Evolutionary conservation across 2,113 vertebrate genomes (phyloP).

Genomic region (Nothobranchius furzeri): DNA sequence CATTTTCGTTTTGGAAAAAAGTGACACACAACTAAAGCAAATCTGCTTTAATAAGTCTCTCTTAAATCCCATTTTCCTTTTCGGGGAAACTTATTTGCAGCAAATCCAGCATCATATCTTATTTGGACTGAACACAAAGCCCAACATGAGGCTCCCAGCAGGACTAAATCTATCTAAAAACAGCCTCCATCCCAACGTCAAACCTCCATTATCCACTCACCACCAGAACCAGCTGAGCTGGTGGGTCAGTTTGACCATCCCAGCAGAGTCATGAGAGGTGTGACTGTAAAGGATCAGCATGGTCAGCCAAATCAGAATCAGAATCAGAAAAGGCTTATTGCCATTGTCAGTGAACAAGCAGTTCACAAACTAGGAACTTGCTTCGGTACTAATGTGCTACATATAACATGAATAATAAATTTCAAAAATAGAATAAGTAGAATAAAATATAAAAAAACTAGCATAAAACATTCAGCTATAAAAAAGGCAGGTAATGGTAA

Average conservation of each 20-base stretch:
- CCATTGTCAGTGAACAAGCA: no score
- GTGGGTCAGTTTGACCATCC: constrained; percentile 29
- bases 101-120: background rate
- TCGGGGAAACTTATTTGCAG: background rate
- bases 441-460: no score
- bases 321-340: no score
- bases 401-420: no score
- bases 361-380: no score
- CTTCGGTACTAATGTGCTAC: no score
- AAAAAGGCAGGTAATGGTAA: no score
- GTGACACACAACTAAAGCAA: constrained; percentile 14
- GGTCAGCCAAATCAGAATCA: constrained; percentile 10
- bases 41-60: constrained; percentile 15
- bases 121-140: constrained; percentile 13
- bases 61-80: constrained; percentile 12
- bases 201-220: constrained; percentile 4
- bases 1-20: constrained; percentile 4
- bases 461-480: no score
- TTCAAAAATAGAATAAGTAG: no score
- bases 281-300: constrained; percentile 15
- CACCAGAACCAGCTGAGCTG: constrained; percentile 5
- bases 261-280: background rate
- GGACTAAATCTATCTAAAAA: constrained; percentile 23
- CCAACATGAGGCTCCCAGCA: constrained; percentile 1
- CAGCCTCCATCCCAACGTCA: constrained; percentile 7